phyloP scores from a whole-genome alignment of 2,797 vertebrate species.

The Ceyx erithaca region DNA sequence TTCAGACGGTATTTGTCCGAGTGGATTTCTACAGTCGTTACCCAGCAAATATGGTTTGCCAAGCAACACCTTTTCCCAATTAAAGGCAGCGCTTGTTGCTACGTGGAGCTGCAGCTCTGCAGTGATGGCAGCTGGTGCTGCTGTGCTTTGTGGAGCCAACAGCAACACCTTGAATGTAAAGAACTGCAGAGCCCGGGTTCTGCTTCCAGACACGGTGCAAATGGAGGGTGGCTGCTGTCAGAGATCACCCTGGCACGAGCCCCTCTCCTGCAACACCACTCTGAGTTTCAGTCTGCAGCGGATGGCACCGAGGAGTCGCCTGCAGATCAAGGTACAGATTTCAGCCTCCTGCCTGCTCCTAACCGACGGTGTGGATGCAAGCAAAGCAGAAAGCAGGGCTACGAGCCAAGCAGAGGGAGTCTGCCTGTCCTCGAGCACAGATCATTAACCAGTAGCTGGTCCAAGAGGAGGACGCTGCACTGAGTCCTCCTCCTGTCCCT shows the following conservation, averaged over 20 bases:
- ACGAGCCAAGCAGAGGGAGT: not conserved
- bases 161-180: not conserved
- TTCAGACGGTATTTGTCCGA: not conserved
- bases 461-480: not conserved
- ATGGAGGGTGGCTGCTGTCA: not conserved
- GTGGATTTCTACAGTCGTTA: not conserved
- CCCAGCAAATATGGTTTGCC: not conserved
- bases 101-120: not conserved
- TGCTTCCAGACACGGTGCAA: not conserved
- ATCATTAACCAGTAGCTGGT: not conserved
- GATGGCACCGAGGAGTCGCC: not conserved
- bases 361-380: rapidly evolving
- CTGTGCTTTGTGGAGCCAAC: not conserved
- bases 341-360: not conserved
- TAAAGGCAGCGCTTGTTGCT: not conserved
- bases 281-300: rapidly evolving
- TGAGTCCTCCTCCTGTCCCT: not conserved
- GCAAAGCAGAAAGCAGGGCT: not conserved
- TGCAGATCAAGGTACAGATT: not conserved
- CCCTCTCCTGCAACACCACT: not conserved
- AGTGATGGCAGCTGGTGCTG: not conserved
- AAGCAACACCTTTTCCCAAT: not conserved
- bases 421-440: not conserved
- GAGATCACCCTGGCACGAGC: not conserved
- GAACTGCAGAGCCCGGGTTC: no score